Conservation (phyloP, 92 coral and sea anemone genomes). For the Pocillopora grandis region DNA sequence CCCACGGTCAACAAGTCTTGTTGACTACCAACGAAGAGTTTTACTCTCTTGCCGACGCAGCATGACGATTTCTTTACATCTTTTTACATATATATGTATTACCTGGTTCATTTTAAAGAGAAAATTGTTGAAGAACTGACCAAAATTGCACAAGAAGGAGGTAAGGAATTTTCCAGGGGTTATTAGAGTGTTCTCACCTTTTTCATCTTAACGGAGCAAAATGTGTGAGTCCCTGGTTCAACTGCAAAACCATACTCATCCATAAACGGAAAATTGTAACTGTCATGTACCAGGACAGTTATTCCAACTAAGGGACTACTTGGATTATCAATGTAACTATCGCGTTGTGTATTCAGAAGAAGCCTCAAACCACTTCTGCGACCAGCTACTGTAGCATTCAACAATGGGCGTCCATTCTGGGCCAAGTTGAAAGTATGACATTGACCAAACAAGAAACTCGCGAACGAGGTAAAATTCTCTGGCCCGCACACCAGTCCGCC, state of each 20-base stretch:
- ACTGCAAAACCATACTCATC: conserved; percentile 60
- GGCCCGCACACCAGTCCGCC: conserved; percentile 39
- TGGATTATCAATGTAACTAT: conserved; percentile 29
- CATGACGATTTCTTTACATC: no score
- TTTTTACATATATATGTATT: no score
- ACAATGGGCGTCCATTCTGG: conserved; percentile 3
- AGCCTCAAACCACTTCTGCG: conserved; percentile 46
- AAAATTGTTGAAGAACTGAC: no score
- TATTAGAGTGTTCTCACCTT: conserved; percentile 32
- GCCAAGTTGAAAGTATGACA: conserved; percentile 63
- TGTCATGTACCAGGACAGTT: conserved; percentile 63
- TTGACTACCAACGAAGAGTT: no score
- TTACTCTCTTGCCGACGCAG: no score
- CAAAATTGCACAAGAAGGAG: neutral
- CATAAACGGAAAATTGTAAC: conserved; percentile 47
- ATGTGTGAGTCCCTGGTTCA: conserved; percentile 66
- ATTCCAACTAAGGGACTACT: conserved; percentile 36
- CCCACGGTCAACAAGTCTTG: no score
- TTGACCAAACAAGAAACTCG: conserved; percentile 35
- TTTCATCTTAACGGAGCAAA: conserved; percentile 49
- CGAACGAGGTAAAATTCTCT: conserved; percentile 40
- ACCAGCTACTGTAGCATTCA: conserved; percentile 34
- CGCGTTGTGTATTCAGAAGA: conserved; percentile 47
- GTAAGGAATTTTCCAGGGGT: neutral
- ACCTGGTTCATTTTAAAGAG: no score